Evolutionary conservation across 2,113 vertebrate genomes (phyloP).

Genomic region (Galeopterus variegatus): DNA sequence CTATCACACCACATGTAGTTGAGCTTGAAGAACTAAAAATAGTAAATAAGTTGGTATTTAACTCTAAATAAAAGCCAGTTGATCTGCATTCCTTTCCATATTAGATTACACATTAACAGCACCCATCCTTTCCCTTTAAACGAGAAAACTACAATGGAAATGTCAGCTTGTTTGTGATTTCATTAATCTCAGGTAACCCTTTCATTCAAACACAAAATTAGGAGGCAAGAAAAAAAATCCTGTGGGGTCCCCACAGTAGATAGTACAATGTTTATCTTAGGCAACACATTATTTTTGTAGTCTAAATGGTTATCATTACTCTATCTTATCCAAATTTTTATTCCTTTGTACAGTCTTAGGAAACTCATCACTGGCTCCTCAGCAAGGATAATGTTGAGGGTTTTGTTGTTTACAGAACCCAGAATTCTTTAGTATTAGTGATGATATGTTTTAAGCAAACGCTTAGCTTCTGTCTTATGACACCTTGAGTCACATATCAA

Average conservation of each 20-base stretch:
- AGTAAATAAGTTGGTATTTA: slow-evolving; percentile 38
- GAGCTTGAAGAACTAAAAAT: slow-evolving; percentile 45
- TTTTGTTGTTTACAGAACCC: background rate
- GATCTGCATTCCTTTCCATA: slow-evolving; percentile 12
- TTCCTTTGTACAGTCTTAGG: background rate
- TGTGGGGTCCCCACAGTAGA: background rate
- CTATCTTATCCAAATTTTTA: background rate
- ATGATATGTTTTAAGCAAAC: slow-evolving; percentile 33
- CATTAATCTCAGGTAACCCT: slow-evolving; percentile 50
- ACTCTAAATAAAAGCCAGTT: slow-evolving; percentile 24
- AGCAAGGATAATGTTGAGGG: background rate
- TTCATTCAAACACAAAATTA: slow-evolving; percentile 35
- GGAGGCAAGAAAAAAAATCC: background rate
- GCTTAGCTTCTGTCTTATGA: background rate
- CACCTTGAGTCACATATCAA: background rate
- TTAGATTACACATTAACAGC: background rate
- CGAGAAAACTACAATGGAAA: background rate
- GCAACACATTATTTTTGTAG: background rate
- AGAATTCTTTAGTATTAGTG: background rate
- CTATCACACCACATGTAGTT: background rate
- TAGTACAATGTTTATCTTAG: no score
- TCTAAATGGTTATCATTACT: background rate
- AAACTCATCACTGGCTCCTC: background rate
- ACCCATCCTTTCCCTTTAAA: background rate
- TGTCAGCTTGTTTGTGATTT: slow-evolving; percentile 39